Percentiles rank a stretch among this genome's conserved stretches.
These are phyloP conservation scores for Synanthedon formicaeformis DNA, from an alignment of 2,888 invertebrate genomes.

Conservation along the genomic window DNA sequence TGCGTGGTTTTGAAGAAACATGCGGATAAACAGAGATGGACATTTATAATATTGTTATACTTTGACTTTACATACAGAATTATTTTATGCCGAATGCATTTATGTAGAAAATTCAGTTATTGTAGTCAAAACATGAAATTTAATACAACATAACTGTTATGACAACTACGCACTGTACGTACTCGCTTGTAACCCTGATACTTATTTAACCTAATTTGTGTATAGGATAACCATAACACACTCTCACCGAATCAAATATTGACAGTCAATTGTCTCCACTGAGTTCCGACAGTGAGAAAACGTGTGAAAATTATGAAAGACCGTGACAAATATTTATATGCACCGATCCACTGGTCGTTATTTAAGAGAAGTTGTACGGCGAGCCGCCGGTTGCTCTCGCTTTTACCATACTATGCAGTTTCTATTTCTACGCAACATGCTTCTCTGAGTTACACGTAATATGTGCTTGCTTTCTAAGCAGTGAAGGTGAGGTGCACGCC, in stretches of 20 bases:
- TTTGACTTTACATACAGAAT: no score
- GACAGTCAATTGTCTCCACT: background rate
- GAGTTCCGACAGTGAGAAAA: background rate
- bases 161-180: background rate
- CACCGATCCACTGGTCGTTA: background rate
- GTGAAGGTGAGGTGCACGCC: constrained; percentile 63
- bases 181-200: background rate
- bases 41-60: no score
- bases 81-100: no score
- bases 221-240: constrained; percentile 36
- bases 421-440: constrained; percentile 21
- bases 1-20: no score
- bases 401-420: constrained; percentile 28
- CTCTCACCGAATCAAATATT: constrained; percentile 20
- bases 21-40: no score
- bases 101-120: no score
- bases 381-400: constrained; percentile 35
- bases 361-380: constrained; percentile 13
- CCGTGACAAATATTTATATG: no score
- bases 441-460: constrained; percentile 43
- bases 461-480: constrained; percentile 63
- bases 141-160: background rate
- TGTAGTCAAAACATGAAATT: background rate
- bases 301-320: background rate
- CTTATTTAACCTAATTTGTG: constrained; percentile 29